These are phyloP conservation scores for Thamnophis sirtalis DNA, from an alignment of 2,113 vertebrate species.

Conservation along the genomic window DNA sequence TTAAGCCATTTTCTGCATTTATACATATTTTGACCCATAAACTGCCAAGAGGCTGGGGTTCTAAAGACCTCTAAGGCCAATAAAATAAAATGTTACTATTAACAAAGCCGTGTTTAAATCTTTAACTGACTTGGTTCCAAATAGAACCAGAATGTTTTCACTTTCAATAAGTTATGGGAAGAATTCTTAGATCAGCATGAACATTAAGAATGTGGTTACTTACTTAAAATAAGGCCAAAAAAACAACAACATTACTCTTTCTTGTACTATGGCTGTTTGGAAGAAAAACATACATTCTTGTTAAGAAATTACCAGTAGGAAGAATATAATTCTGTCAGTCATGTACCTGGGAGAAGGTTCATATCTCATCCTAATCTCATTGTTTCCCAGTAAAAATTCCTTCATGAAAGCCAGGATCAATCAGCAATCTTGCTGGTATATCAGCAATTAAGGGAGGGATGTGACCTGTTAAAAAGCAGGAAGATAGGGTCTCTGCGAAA, in stretches of 20 bases:
- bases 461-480: neutral
- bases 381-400: neutral
- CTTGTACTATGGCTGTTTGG: neutral
- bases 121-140: neutral
- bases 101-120: neutral
- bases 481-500: neutral
- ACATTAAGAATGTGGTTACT: neutral
- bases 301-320: neutral
- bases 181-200: neutral
- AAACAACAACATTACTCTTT: neutral
- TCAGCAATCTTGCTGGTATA: neutral
- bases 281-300: neutral
- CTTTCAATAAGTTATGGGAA: neutral
- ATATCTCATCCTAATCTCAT: neutral
- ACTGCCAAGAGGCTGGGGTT: neutral
- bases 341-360: neutral
- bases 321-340: neutral
- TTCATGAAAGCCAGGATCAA: neutral
- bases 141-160: neutral
- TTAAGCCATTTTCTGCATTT: neutral
- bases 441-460: neutral
- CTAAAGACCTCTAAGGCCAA: neutral
- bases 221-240: neutral
- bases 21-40: neutral
- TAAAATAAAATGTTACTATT: neutral